Evolutionary conservation across 2,113 vertebrate species (phyloP).

Genomic region (Anolis carolinensis): DNA sequence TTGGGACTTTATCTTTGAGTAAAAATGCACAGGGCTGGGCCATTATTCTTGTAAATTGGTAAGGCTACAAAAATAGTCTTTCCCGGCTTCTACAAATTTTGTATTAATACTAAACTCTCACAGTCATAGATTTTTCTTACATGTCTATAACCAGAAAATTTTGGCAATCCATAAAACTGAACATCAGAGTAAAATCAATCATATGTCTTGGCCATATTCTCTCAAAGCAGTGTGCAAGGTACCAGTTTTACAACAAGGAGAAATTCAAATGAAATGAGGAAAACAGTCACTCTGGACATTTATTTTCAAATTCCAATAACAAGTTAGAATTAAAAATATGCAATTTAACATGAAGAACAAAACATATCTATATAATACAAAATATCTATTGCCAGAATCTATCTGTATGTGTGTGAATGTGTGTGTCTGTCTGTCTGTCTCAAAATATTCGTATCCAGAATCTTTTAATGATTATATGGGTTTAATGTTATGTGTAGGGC

Average conservation of each 20-base stretch:
- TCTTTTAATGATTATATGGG: too few species aligned
- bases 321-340: not conserved
- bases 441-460: too few species aligned
- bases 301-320: not conserved
- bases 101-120: not conserved
- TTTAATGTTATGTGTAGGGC: too few species aligned
- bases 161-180: constrained; percentile 1
- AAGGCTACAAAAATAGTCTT: not conserved
- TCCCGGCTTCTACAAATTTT: not conserved
- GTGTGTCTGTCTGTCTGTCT: too few species aligned
- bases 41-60: not conserved
- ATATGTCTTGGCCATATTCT: not conserved
- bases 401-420: too few species aligned
- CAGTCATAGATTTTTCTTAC: not conserved
- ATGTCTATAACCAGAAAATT: not conserved
- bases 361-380: too few species aligned
- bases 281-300: not conserved
- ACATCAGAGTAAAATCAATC: not conserved
- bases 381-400: too few species aligned
- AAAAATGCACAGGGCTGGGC: not conserved
- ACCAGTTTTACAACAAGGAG: not conserved
- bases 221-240: not conserved
- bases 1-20: not conserved
- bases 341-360: not conserved
- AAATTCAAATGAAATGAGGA: not conserved